phyloP scores from a whole-genome alignment of 23 tunicate genomes.

The Phallusia fumigata region DNA sequence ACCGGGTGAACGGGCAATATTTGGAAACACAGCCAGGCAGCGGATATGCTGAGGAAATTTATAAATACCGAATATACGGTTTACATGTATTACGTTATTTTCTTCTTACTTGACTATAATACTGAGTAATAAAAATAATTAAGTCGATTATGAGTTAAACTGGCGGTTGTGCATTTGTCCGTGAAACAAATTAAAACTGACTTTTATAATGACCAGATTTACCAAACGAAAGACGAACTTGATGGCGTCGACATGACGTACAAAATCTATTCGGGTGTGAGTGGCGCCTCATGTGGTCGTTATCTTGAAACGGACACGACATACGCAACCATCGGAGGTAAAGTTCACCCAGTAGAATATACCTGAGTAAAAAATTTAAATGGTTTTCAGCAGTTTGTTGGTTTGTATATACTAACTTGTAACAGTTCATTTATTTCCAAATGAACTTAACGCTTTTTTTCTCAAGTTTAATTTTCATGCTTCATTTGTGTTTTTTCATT shows the following conservation, averaged over 20 bases:
- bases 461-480: no score
- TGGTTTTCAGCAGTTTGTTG: no score
- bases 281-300: background rate
- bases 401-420: no score
- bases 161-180: no score
- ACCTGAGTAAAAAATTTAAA: no score
- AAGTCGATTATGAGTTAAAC: no score
- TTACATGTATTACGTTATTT: background rate
- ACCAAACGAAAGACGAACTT: background rate
- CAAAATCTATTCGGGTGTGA: background rate
- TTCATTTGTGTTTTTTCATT: no score
- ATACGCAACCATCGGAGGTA: background rate
- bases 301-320: background rate
- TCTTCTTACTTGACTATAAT: background rate
- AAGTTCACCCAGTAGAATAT: no score
- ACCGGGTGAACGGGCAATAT: background rate
- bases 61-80: background rate
- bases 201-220: background rate
- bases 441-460: background rate
- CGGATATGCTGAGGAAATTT: background rate
- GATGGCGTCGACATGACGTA: background rate
- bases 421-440: background rate
- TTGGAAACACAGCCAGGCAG: background rate
- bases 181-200: no score
- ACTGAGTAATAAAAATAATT: no score